These are phyloP conservation scores for Styela clava DNA, from an alignment of 23 tunicate genomes.

Conservation along the genomic window DNA sequence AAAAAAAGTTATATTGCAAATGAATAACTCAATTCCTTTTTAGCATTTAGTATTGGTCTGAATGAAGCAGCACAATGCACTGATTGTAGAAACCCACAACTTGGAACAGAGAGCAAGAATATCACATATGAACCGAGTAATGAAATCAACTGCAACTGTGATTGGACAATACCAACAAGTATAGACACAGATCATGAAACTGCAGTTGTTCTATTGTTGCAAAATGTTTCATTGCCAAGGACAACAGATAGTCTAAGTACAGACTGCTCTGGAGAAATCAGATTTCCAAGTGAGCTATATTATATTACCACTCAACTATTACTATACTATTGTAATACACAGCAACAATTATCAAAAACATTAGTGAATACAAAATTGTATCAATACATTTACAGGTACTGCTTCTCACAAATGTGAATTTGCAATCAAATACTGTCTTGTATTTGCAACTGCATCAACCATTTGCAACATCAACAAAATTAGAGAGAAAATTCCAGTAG, in stretches of 20 bases:
- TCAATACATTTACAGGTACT: neutral
- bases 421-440: neutral
- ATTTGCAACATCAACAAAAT: neutral
- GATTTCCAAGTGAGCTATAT: neutral
- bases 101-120: neutral
- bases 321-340: too few species aligned
- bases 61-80: neutral
- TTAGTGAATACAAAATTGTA: too few species aligned
- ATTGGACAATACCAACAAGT: neutral
- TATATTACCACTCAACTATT: too few species aligned
- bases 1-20: too few species aligned
- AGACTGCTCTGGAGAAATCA: neutral
- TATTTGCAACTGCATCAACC: neutral
- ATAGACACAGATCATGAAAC: neutral
- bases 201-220: neutral
- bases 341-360: too few species aligned
- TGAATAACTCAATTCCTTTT: too few species aligned
- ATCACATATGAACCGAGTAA: neutral
- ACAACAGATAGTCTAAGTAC: neutral
- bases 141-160: neutral
- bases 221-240: neutral
- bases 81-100: neutral
- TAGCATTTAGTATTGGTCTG: too few species aligned
- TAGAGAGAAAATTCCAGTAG: neutral
- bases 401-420: neutral